A percentile compares a stretch with the other conserved stretches of the same genome.
phyloP scores from a whole-genome alignment of 2,113 vertebrate genomes.

The Channa argus region DNA sequence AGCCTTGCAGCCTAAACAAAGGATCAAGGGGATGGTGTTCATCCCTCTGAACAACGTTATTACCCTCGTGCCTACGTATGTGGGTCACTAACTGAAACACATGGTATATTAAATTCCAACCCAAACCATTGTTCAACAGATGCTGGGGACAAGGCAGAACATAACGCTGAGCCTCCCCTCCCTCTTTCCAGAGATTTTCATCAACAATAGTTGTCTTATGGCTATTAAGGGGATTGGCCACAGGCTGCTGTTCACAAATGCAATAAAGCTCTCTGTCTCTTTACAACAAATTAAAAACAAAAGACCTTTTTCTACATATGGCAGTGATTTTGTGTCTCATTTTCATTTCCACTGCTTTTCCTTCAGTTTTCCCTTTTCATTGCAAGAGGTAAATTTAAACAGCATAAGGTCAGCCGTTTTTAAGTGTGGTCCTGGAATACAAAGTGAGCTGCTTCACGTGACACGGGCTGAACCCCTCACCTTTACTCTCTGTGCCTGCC shows the following conservation, averaged over 20 bases:
- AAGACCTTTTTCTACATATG: constrained; percentile 25
- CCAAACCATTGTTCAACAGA: constrained; percentile 44
- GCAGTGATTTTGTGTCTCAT: constrained; percentile 23
- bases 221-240: constrained; percentile 67
- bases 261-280: constrained; percentile 25
- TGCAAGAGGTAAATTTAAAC: constrained; percentile 74
- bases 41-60: constrained; percentile 65
- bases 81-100: constrained; percentile 65
- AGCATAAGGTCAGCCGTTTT: constrained; percentile 59
- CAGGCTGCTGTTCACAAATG: constrained; percentile 63
- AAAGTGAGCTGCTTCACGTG: constrained; percentile 41
- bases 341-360: constrained; percentile 16
- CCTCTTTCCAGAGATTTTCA: constrained; percentile 43
- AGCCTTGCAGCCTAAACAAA: constrained; percentile 44
- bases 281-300: constrained; percentile 33
- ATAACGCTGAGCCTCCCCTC: constrained; percentile 52
- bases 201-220: constrained; percentile 69
- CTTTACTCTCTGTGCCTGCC: constrained; percentile 27
- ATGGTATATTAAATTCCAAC: constrained; percentile 41
- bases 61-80: constrained; percentile 54
- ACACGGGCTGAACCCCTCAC: constrained; percentile 47
- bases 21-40: constrained; percentile 54
- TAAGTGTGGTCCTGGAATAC: constrained; percentile 63
- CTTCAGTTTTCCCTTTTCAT: constrained; percentile 34
- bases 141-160: constrained; percentile 51